Percentiles rank a stretch among this genome's conserved stretches.
These are phyloP conservation scores for Ramphastos sulfuratus DNA, from an alignment of 2,113 vertebrate genomes.

Conservation along the genomic window DNA sequence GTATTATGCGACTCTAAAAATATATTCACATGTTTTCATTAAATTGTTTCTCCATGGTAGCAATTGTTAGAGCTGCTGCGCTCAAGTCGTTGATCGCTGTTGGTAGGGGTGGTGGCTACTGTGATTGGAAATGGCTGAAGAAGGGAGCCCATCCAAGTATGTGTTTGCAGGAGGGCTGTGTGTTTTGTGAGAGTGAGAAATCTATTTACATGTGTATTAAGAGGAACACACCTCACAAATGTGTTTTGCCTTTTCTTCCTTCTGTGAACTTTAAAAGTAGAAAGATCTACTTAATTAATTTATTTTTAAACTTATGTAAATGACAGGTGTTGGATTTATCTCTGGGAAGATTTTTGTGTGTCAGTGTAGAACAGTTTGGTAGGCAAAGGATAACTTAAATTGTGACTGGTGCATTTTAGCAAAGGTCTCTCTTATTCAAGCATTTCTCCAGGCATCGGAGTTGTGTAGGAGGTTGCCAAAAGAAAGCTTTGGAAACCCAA, in stretches of 20 bases:
- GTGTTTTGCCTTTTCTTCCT: conserved; percentile 1
- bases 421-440: neutral
- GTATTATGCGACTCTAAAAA: conserved; percentile 54
- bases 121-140: conserved; percentile 44
- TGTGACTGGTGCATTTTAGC: neutral
- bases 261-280: neutral
- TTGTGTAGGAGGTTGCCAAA: neutral
- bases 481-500: neutral
- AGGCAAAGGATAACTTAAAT: conserved; percentile 15
- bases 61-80: conserved; percentile 42
- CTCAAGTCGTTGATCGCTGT: neutral
- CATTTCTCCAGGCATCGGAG: neutral
- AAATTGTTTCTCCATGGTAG: conserved; percentile 36
- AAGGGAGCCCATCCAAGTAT: neutral
- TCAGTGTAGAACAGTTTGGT: neutral
- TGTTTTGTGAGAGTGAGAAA: neutral
- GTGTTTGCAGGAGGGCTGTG: neutral
- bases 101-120: conserved; percentile 45
- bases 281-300: neutral
- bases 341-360: neutral
- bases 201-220: neutral
- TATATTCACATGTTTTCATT: conserved; percentile 48
- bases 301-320: neutral
- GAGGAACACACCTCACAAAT: neutral
- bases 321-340: conserved; percentile 22